These are phyloP conservation scores for Orgyia antiqua DNA, from an alignment of 2,888 invertebrate genomes.

Conservation along the genomic window DNA sequence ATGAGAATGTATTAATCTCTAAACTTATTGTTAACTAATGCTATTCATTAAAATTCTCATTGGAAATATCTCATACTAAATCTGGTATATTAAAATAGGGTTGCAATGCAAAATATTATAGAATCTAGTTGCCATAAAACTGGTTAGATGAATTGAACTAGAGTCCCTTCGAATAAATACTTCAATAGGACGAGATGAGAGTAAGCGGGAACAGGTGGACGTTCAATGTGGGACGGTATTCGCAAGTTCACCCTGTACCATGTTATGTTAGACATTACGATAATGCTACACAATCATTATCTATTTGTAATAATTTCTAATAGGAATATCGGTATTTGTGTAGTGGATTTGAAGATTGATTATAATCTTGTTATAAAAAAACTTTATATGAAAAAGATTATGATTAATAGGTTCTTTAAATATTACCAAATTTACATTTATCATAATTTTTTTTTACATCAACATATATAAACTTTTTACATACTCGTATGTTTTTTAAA, in stretches of 20 bases:
- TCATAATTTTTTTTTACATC: too few species aligned
- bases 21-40: neutral
- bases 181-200: slow-evolving; percentile 32
- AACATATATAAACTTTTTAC: too few species aligned
- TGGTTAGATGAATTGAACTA: slow-evolving; percentile 16
- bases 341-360: too few species aligned
- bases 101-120: slow-evolving; percentile 13
- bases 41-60: slow-evolving; percentile 17
- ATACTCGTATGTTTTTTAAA: too few species aligned
- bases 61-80: slow-evolving; percentile 20
- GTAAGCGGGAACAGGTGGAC: slow-evolving; percentile 19
- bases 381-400: too few species aligned
- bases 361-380: too few species aligned
- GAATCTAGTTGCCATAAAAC: slow-evolving; percentile 26
- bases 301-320: too few species aligned
- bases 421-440: too few species aligned
- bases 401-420: too few species aligned
- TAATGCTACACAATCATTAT: too few species aligned
- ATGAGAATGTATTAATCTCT: neutral
- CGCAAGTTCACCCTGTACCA: slow-evolving; percentile 20
- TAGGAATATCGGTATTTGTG: too few species aligned
- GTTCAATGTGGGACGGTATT: slow-evolving; percentile 20
- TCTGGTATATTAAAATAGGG: slow-evolving; percentile 13
- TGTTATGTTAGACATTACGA: slow-evolving; percentile 1
- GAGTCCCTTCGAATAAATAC: slow-evolving; percentile 21